Evolutionary conservation across 2,888 invertebrate genomes (phyloP), one percentile per base, ranked within the genome.

Genomic region (Conus canariensis): DNA sequence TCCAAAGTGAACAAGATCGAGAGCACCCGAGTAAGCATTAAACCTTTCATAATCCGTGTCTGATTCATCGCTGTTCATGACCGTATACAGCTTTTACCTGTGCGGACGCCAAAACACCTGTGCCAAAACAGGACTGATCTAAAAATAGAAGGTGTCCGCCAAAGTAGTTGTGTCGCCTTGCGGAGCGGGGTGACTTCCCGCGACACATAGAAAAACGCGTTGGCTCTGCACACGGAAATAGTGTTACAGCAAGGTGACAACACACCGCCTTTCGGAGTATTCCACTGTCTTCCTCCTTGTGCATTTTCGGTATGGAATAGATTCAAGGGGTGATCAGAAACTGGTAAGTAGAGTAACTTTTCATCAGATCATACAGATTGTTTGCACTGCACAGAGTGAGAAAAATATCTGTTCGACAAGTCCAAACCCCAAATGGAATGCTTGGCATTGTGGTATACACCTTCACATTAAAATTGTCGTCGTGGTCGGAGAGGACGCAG

Each of bases 181-280:
- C 85, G 30, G 83, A 45, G 89, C 22, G 85, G 77, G 89, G 89
- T 89, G 89, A 89, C 85, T 83, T 89, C 89, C 89, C 89, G 89
- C 89, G 60, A 58, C 64, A 82, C 45, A 30, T 19, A n/a, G 60
- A 45, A 7, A 45, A 30, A 45, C 67, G 87, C 87, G n/a, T 70
- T 45, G 70, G 87, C 64, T 59, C 45, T 67, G 70, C 56, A 87
- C 87, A 87, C 67, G 87, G 87, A 87, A 86, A 87, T 74, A 45
- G 74, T 70, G 70, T 70, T n/a, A 25, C 16, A 45, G 87, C 88
- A 77, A 88, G 80, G 88, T 88, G 74, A 60, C 88, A 77, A 77
- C 25, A 56, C 88, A n/a, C 16, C 19, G 25, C 45, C 59, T 88
- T 88, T 88, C 88, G 77, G 77, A 77, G n/a, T 58, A 58, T 77